Base-by-base conservation (phyloP, 1,140 invertebrate species). In the Amphibalanus amphitrite region DNA sequence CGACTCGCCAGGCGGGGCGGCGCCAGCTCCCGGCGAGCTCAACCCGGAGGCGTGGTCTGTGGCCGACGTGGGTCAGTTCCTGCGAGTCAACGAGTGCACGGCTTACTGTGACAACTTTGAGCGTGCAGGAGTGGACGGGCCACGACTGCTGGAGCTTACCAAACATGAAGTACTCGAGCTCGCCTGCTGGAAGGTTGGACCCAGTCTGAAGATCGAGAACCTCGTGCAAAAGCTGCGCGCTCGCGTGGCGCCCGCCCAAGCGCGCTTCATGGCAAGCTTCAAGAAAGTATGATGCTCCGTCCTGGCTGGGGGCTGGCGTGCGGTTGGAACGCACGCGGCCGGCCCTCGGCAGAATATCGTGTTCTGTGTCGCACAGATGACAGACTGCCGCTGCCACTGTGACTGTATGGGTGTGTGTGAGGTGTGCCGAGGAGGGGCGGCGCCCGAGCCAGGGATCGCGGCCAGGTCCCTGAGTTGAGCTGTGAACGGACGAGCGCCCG, bases 101-200 rank as follows among this genome's bases (percentile, higher is more conserved):
- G 86, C 90, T 0, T 93, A 95, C 79, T 91, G 90, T 79, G 88
- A 91, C 77, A 88, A 88, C 73, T 95, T 97, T 79, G 87, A 83
- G 74, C 64, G 87, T 89, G 80, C 83, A 86, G 79, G 86, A 87
- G 79, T 96, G 73, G 89, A 90, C 77, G 93, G 93, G 0, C 86
- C 88, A 71, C 85, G 85, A 77, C 82, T 97, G 75, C 80, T 95
- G 64, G 85, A 85, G 70, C 80, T 96, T 69, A 89, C 87, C 47
- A 93, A 94, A 82, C 92, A 95, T 78, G 88, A 95, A 81, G 91
- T 95, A 71, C 88, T 95, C 74, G 89, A 90, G 77, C 83, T 94
- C 38, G 88, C 93, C 23, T 89, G 91, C 74, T 93, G 92, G 84
- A 96, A 95, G 84, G 91, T 96, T 71, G 94, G 94, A 6, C 93